Base-by-base conservation (phyloP, 2,113 vertebrate species). In the Hassar affinis region DNA sequence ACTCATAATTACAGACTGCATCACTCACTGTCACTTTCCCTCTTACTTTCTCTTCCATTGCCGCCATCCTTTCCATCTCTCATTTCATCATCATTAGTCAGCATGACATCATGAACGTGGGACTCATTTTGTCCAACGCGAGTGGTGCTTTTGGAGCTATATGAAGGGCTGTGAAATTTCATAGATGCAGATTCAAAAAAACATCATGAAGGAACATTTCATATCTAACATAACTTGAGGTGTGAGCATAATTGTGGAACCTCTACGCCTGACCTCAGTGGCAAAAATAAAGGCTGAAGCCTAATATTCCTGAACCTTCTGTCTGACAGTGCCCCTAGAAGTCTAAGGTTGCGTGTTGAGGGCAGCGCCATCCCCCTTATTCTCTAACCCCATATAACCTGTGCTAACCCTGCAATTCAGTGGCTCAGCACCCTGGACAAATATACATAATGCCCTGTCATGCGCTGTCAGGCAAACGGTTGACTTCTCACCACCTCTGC, bases 1-100 rank as follows among this genome's bases (percentile, higher is more conserved):
- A 90, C 87, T 88, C 68, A 81, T 91, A 92, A 92, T 93, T 92
- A 92, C 89, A 90, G 90, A 82, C 87, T 72, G 81, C 86, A 84
- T 87, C 89, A 82, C 81, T 87, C 87, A 82, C 85, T 85, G 83
- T 81, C 87, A 86, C 88, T 89, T 83, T 80, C 78, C 80, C 82
- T 85, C 81, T 78, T 83, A 75, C 82, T 61, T 57, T 78, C 81
- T 66, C 78, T 51, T 64, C 57, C 38, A 57, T 56, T 33, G 38
- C 74, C 84, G 74, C 82, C 62, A 62, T 80, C 61, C 54, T 69
- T 77, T 61, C 79, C 68, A 77, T 85, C 76, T 74, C 62, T 79
- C 83, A 81, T 57, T 79, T 81, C 56, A 88, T 85, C 77, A 81
- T 85, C 66, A 78, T 85, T 86, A 88, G 78, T 83, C 83, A 86